Conservation (phyloP, 2,888 invertebrate genomes). For the Phyllotreta striolata region DNA sequence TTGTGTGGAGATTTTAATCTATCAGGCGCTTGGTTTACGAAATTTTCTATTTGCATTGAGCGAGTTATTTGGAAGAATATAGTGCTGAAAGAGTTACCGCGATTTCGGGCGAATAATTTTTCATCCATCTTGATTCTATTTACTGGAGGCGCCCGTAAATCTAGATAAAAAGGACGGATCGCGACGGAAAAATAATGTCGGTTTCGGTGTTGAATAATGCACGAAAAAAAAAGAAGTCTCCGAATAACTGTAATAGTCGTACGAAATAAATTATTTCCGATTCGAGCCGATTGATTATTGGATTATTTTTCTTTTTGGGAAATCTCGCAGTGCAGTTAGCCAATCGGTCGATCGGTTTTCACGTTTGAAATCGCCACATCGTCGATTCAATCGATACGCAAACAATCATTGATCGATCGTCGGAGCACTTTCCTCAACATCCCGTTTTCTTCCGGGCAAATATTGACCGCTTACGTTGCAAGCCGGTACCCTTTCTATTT, state of each 20-base stretch:
- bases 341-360: no score
- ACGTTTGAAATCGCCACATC: no score
- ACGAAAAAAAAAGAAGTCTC: slow-evolving; percentile 4
- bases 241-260: neutral
- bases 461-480: no score
- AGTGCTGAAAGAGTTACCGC: slow-evolving; percentile 8
- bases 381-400: no score
- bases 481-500: no score
- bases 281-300: no score
- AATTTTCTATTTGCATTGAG: neutral
- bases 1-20: no score
- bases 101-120: slow-evolving; percentile 10
- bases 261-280: neutral
- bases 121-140: slow-evolving; percentile 19
- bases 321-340: no score
- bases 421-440: no score
- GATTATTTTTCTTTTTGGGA: no score
- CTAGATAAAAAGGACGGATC: slow-evolving; percentile 19
- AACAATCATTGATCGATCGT: no score
- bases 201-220: slow-evolving; percentile 9
- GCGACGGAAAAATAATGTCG: slow-evolving; percentile 9
- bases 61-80: neutral
- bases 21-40: neutral
- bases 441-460: no score
- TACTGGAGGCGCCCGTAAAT: slow-evolving; percentile 12